Conservation (phyloP, 2,797 vertebrate genomes). For the Enteromius fasciolatus region DNA sequence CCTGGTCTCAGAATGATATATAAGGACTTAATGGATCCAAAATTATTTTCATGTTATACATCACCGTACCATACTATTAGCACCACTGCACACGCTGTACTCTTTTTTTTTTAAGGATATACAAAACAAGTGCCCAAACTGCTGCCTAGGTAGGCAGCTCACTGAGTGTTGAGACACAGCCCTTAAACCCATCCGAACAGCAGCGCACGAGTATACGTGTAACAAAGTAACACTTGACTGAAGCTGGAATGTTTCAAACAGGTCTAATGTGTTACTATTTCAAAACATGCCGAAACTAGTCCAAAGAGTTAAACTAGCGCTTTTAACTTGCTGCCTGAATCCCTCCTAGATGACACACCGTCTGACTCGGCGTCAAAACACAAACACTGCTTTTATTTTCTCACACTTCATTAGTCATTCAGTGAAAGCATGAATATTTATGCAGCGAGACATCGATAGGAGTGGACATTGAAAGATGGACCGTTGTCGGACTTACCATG, state of each 20-base stretch:
- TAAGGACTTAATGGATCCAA: background rate
- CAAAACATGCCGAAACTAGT: background rate
- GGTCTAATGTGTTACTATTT: background rate
- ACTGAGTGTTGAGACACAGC: constrained; percentile 1
- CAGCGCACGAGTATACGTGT: background rate
- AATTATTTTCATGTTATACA: background rate
- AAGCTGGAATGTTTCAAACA: background rate
- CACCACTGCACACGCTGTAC: background rate
- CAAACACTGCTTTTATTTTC: constrained; percentile 1
- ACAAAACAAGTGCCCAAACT: background rate
- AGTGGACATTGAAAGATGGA: background rate
- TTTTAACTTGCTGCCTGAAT: background rate
- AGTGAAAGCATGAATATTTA: constrained; percentile 6
- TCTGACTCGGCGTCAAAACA: constrained; percentile 13
- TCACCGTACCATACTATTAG: background rate
- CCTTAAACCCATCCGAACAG: background rate
- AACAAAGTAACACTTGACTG: background rate
- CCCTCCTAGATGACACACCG: background rate
- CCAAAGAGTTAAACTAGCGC: background rate
- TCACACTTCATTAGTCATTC: background rate
- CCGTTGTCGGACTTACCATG: constrained; percentile 46
- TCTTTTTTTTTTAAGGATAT: background rate
- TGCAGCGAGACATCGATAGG: background rate
- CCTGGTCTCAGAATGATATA: background rate
- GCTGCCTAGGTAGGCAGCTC: background rate